phyloP scores from a whole-genome alignment of 2,113 vertebrate species.

The Chroicocephalus ridibundus region DNA sequence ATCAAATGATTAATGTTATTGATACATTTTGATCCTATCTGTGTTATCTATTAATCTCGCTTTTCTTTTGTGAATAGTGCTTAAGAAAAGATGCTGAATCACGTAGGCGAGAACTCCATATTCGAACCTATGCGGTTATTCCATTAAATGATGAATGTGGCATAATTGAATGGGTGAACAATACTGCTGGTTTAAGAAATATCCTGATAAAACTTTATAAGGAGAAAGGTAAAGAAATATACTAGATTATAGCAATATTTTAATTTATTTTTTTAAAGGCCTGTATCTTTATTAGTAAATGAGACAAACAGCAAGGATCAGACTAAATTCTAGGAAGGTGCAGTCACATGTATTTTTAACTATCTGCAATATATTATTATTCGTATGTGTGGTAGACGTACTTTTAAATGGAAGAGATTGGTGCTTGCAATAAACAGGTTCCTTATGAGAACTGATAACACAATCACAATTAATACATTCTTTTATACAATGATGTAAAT shows the following conservation, averaged over 20 bases:
- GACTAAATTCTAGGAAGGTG: not conserved
- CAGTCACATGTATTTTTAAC: not conserved
- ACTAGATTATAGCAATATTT: not conserved
- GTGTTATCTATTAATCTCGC: not conserved
- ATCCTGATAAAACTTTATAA: conserved; percentile 97
- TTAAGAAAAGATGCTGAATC: conserved; percentile 97
- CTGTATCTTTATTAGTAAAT: not conserved
- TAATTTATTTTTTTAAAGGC: not conserved
- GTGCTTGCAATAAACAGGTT: not conserved
- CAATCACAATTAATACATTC: not conserved
- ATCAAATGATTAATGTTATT: not conserved
- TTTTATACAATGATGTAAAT: not conserved
- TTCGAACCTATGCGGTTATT: conserved; percentile 96
- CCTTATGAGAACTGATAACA: not conserved
- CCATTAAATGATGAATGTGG: conserved; percentile 97
- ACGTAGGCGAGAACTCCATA: conserved; percentile 90
- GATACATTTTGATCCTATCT: not conserved
- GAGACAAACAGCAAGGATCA: not conserved
- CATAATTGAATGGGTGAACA: conserved; percentile 98
- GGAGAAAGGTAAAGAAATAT: conserved; percentile 84
- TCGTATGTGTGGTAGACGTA: not conserved
- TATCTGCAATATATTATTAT: not conserved
- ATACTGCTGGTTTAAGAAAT: conserved; percentile 91
- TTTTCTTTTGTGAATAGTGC: conserved; percentile 75
- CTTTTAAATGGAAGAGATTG: not conserved